These are phyloP conservation scores for Anthonomus grandis DNA, from an alignment of 1,140 invertebrate species.

Conservation along the genomic window DNA sequence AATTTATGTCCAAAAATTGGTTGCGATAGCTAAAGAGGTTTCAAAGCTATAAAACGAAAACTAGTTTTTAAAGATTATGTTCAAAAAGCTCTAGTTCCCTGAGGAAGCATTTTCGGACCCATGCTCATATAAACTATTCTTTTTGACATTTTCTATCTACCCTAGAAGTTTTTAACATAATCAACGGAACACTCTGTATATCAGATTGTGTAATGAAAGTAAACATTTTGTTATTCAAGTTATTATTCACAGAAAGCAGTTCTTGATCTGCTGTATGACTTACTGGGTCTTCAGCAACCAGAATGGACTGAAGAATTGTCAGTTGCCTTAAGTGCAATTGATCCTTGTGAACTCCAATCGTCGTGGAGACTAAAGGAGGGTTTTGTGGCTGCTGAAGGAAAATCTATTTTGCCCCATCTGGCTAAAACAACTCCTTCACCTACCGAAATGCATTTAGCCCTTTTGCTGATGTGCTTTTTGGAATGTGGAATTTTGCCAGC, in stretches of 20 bases:
- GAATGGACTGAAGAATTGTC: conserved; percentile 90
- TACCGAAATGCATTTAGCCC: conserved; percentile 84
- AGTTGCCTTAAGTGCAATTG: conserved; percentile 79
- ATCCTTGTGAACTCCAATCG: conserved; percentile 77
- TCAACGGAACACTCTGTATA: too few relatives aligned
- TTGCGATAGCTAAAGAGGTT: too few relatives aligned
- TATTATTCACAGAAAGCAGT: conserved; percentile 84
- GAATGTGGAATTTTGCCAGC: conserved; percentile 84
- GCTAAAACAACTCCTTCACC: conserved; percentile 82
- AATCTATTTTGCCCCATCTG: conserved; percentile 75
- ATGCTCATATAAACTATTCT: too few relatives aligned
- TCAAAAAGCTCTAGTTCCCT: too few relatives aligned
- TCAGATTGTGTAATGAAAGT: too few relatives aligned
- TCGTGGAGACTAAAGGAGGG: conserved; percentile 87
- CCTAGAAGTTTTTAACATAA: too few relatives aligned
- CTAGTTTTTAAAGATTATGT: too few relatives aligned
- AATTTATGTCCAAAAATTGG: too few relatives aligned
- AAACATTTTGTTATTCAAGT: too few relatives aligned
- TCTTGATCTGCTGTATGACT: conserved; percentile 85
- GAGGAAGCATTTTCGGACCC: too few relatives aligned
- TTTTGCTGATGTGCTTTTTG: conserved; percentile 84
- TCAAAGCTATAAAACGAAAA: too few relatives aligned
- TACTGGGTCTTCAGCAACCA: conserved; percentile 79
- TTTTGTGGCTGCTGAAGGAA: conserved; percentile 87
- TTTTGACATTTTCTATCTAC: too few relatives aligned